Base-by-base conservation (phyloP, 2,797 vertebrate genomes). In the Gymnoscopelus braueri region DNA sequence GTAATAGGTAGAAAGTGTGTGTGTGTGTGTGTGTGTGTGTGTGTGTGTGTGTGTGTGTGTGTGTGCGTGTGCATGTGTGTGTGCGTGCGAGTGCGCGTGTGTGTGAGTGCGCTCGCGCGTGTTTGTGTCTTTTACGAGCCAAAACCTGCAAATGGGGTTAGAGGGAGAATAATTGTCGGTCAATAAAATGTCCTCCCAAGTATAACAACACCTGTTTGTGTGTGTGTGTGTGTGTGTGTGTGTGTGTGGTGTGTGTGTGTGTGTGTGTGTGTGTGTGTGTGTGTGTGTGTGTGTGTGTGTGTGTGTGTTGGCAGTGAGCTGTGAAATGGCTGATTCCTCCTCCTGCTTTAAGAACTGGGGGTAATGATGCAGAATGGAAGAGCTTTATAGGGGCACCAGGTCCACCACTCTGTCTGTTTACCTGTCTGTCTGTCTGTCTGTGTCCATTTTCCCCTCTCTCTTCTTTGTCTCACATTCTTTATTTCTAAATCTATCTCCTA, bases 311-410 rank as follows among this genome's bases (percentile, higher is more conserved):
- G 39, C 78, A 85, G 60, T 86, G 82, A 80, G 74, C 79, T 86
- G 83, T 85, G 78, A 88, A 90, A 91, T 85, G 73, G 85, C 77
- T 61, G 88, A 86, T 87, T 87, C 85, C 81, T 83, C 84, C 84
- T 85, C 75, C 59, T 61, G 78, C 71, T 89, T 87, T 88, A 84
- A 80, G 81, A 85, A 75, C 70, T 74, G 80, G 77, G 87, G 79
- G 87, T 88, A 91, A 92, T 88, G 90, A 88, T 90, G 90, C 81
- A 82, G 83, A 90, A 84, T 87, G 83, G 82, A 80, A 67, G 83
- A 85, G 80, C 85, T 92, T 91, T 90, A 91, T 87, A 80, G 86
- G 79, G 82, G 84, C 77, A 88, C 89, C 85, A 89, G 84, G 88
- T 71, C 79, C 69, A 75, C 77, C 15, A 14, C 78, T 84, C 78